Evolutionary conservation across 2,113 vertebrate genomes (phyloP).

Genomic region (Indri indri): DNA sequence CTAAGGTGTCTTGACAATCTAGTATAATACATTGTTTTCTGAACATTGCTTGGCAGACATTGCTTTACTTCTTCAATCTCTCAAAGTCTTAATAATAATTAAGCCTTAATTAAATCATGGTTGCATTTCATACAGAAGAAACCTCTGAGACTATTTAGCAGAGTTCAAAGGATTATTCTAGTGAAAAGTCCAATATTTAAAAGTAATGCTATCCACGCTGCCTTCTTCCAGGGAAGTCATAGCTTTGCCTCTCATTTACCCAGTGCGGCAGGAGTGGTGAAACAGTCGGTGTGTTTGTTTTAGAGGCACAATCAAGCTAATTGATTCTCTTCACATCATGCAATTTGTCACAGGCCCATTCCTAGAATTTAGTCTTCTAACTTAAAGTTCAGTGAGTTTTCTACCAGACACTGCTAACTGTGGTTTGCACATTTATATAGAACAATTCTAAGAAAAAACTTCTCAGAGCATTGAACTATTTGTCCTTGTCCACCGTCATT

Average conservation of each 20-base stretch:
- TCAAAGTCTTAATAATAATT: not conserved
- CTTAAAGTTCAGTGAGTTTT: constrained; percentile 7
- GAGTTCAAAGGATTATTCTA: not conserved
- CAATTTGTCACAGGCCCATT: not conserved
- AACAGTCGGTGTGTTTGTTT: not conserved
- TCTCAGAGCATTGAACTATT: not conserved
- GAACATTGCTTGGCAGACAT: not conserved
- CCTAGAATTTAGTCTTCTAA: constrained; percentile 1
- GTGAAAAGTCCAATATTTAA: not conserved
- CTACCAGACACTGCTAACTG: not conserved
- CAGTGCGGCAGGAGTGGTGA: not conserved
- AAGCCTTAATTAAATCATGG: not conserved
- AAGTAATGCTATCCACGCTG: not conserved
- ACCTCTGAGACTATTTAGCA: not conserved
- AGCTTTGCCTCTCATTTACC: not conserved
- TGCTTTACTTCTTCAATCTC: not conserved
- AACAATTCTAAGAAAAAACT: constrained; percentile 12
- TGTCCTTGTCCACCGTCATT: not conserved
- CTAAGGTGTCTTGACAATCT: constrained; percentile 3
- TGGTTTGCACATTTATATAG: constrained; percentile 3
- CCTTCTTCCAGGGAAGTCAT: not conserved
- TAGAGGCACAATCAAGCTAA: not conserved
- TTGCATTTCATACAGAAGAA: not conserved
- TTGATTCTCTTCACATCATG: not conserved
- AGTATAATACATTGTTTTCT: not conserved